Base-by-base conservation (phyloP, 2,888 invertebrate species). In the Crepidodera aurea region DNA sequence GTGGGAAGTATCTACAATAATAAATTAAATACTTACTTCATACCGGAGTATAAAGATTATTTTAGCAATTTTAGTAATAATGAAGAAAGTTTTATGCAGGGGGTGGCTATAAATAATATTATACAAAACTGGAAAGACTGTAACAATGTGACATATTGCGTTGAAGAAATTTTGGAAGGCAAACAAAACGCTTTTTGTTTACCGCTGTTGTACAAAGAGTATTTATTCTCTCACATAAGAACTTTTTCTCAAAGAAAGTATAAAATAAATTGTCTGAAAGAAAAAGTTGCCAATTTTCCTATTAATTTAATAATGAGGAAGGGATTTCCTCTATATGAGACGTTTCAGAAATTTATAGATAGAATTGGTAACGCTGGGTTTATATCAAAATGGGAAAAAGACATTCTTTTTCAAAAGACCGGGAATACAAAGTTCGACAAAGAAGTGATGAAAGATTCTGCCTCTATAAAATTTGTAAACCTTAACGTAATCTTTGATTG, bases 241-340 rank as follows among this genome's bases (percentile, higher is more conserved):
- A 65, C 72, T n/a, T 68, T 73, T 34, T 25, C 62, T 15, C 69
- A 70, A 18, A 71, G 71, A 13, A 64, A 57, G 3, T 69, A 72
- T 0, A 51, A 71, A 19, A 65, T 76, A 15, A 71, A 73, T 50
- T 73, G 73, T 48, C 69, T 78, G 40, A 67, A 72, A 25, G 62
- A 73, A 1, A 72, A 73, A 15, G 71, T 78, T 1, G 73, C 76
- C 2, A 73, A 72, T 10, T 77, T 73, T 67, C 77, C 78, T 0
- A 62, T 79, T 3, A 77, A 76, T 68, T 75, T 80, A 67, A 59
- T 77, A n/a, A 71, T 77, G 69, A 67, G 71, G 4, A 78, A 78
- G 66, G 79, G 79, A 2, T 78, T 78, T 68, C 78, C 75, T 19
- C 67, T 78, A 8, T 71, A 67, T 13, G 57, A 68, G 1, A 51